Evolutionary conservation across 1,140 invertebrate species (phyloP).

Genomic region (Drosophila repletoides): DNA sequence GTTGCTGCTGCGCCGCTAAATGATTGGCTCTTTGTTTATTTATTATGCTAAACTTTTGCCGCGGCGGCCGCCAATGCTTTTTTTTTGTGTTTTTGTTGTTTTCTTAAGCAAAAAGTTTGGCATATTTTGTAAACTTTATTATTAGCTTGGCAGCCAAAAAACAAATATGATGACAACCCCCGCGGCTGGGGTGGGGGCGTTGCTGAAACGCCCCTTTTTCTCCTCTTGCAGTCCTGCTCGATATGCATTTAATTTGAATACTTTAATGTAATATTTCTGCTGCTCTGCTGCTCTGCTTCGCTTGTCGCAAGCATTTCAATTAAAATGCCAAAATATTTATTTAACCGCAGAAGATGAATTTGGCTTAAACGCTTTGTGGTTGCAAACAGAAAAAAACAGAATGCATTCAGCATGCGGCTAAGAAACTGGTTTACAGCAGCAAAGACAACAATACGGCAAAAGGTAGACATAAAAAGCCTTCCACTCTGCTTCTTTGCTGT

Average conservation of each 20-base stretch:
- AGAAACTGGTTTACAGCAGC: conserved; percentile 61
- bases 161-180: conserved; percentile 30
- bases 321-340: conserved; percentile 52
- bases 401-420: too few relatives aligned
- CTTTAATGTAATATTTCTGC: conserved; percentile 37
- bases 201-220: too few relatives aligned
- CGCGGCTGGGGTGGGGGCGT: too few relatives aligned
- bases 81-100: conserved; percentile 17
- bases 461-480: conserved; percentile 22
- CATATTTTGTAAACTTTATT: conserved; percentile 81
- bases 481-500: conserved; percentile 4
- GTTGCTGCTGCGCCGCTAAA: conserved; percentile 25
- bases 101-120: conserved; percentile 67
- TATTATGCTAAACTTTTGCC: conserved; percentile 72
- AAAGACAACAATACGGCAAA: conserved; percentile 26
- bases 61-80: neutral
- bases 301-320: conserved; percentile 60
- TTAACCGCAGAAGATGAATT: conserved; percentile 31
- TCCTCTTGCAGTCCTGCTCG: too few relatives aligned
- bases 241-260: conserved; percentile 65
- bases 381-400: conserved; percentile 27
- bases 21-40: conserved; percentile 64
- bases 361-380: conserved; percentile 70
- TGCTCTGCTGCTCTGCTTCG: too few relatives aligned
- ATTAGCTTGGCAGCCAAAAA: conserved; percentile 58